These are phyloP conservation scores for Eciton burchellii DNA, from an alignment of 1,140 invertebrate genomes.

Conservation along the genomic window DNA sequence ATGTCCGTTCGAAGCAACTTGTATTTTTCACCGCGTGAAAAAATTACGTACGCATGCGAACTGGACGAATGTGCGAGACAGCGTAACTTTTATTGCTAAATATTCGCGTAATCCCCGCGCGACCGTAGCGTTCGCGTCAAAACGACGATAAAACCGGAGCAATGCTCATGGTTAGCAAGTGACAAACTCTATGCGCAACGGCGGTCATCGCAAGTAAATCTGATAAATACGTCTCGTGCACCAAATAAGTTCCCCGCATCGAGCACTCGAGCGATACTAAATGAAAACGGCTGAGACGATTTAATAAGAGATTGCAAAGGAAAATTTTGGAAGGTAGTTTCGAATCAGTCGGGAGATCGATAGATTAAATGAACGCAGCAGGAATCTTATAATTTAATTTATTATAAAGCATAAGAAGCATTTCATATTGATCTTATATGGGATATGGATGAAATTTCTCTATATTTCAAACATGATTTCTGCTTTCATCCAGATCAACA, in stretches of 20 bases:
- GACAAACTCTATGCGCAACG: neutral
- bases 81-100: conserved; percentile 42
- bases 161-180: conserved; percentile 6
- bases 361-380: too few species aligned
- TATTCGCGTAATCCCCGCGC: conserved; percentile 12
- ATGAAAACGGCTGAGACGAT: conserved; percentile 13
- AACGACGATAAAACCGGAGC: conserved; percentile 33
- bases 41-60: conserved; percentile 22
- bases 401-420: too few species aligned
- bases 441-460: too few species aligned
- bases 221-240: neutral
- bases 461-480: neutral
- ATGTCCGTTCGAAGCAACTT: conserved; percentile 6
- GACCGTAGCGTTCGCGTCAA: neutral
- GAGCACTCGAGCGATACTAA: neutral
- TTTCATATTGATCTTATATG: too few species aligned
- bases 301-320: conserved; percentile 17
- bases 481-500: neutral
- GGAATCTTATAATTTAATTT: too few species aligned
- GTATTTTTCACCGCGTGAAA: conserved; percentile 46
- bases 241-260: neutral
- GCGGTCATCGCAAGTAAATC: neutral
- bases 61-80: conserved; percentile 14
- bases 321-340: conserved; percentile 7
- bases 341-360: neutral